These are phyloP conservation scores for Bradysia coprophila DNA, from an alignment of 1,140 invertebrate species.

Conservation along the genomic window DNA sequence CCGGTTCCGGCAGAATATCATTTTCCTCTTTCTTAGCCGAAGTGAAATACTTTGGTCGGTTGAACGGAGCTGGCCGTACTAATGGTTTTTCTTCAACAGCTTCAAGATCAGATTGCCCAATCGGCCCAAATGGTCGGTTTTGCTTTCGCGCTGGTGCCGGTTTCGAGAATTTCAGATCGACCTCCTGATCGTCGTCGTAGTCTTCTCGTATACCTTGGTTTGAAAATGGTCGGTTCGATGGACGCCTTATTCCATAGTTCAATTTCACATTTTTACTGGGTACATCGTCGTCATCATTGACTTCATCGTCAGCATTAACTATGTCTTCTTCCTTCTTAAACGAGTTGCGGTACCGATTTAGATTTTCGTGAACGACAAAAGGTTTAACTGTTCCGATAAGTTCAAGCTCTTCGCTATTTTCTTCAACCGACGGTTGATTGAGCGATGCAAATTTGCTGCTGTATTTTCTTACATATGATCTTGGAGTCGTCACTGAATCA, in stretches of 20 bases:
- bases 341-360: no score
- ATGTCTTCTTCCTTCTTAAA: conserved; percentile 5
- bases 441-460: conserved; percentile 5
- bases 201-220: conserved; percentile 7
- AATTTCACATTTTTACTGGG: neutral
- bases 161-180: no score
- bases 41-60: no score
- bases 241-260: neutral
- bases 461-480: conserved; percentile 27
- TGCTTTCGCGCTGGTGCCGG: no score
- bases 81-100: no score
- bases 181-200: conserved; percentile 20
- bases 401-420: neutral
- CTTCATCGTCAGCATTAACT: conserved; percentile 1
- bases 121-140: no score
- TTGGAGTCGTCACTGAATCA: conserved; percentile 19
- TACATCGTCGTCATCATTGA: conserved; percentile 5
- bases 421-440: neutral
- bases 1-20: no score
- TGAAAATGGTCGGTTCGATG: neutral
- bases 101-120: no score
- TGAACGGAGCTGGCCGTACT: no score
- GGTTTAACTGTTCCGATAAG: neutral
- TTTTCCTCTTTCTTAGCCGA: no score
- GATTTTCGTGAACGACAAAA: neutral